A percentile compares a stretch with the other conserved stretches of the same genome.
phyloP scores from a whole-genome alignment of 2,113 vertebrate genomes.

The Phrynocephalus versicolor region DNA sequence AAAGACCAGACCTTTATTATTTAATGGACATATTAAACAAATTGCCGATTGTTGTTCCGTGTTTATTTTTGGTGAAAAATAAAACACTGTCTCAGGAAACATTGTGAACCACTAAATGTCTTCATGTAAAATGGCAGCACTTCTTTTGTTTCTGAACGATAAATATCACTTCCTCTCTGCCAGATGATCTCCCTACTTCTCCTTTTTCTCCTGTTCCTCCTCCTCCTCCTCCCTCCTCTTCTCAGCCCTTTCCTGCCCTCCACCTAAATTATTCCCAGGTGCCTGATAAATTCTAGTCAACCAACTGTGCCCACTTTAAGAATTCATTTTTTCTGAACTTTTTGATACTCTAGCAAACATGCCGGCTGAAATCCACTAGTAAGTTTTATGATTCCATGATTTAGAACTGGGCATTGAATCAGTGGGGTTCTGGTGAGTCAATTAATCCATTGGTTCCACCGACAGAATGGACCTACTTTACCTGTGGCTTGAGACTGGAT shows the following conservation, averaged over 20 bases:
- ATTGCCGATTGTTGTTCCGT: neutral
- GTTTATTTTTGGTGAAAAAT: neutral
- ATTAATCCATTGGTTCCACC: too few relatives aligned
- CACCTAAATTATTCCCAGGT: neutral
- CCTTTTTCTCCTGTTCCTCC: neutral
- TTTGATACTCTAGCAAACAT: neutral
- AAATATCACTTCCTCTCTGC: neutral
- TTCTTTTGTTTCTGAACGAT: neutral
- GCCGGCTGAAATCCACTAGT: neutral
- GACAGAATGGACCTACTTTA: too few relatives aligned
- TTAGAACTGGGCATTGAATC: too few relatives aligned
- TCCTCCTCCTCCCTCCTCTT: too few relatives aligned
- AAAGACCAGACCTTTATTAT: constrained; percentile 43
- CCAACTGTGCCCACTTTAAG: neutral
- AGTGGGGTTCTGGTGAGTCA: too few relatives aligned
- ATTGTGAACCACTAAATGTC: neutral
- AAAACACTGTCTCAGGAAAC: neutral
- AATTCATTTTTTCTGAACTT: neutral
- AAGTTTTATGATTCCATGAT: too few relatives aligned
- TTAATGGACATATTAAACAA: constrained; percentile 14
- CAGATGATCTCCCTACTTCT: neutral
- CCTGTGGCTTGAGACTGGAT: too few relatives aligned
- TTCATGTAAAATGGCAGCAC: neutral
- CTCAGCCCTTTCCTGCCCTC: neutral
- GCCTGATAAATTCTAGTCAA: neutral